phyloP scores from a whole-genome alignment of 2,888 invertebrate species.

The Scotopteryx bipunctaria region DNA sequence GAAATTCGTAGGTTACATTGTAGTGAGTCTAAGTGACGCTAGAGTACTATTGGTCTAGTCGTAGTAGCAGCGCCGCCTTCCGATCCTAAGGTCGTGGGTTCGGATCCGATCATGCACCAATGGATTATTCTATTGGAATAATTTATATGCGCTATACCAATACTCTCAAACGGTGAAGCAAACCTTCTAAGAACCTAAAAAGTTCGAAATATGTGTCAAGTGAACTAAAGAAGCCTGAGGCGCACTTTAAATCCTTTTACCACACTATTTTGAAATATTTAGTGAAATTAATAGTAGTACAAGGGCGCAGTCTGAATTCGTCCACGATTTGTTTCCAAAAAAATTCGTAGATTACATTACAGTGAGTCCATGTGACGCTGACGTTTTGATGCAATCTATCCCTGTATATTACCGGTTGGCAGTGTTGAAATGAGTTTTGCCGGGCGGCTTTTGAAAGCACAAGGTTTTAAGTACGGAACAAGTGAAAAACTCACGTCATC shows the following conservation, averaged over 20 bases:
- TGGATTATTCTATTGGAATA: too few relatives aligned
- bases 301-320: conserved; percentile 12
- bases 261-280: too few relatives aligned
- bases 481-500: conserved; percentile 41
- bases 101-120: too few relatives aligned
- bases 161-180: too few relatives aligned
- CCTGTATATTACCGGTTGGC: conserved; percentile 46
- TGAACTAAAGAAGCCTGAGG: too few relatives aligned
- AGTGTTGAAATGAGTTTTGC: conserved; percentile 45
- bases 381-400: conserved; percentile 38
- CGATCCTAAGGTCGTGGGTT: too few relatives aligned
- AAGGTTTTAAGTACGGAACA: conserved; percentile 13
- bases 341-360: conserved; percentile 29
- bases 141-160: too few relatives aligned
- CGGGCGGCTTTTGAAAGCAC: conserved; percentile 16
- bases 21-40: conserved; percentile 20
- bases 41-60: too few relatives aligned
- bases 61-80: too few relatives aligned
- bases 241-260: too few relatives aligned
- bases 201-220: too few relatives aligned
- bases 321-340: conserved; percentile 18
- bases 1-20: conserved; percentile 29
- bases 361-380: conserved; percentile 21
- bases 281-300: conserved; percentile 29
- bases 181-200: too few relatives aligned